Evolutionary conservation across 1,140 invertebrate genomes (phyloP).

Genomic region (Leptinotarsa texana): DNA sequence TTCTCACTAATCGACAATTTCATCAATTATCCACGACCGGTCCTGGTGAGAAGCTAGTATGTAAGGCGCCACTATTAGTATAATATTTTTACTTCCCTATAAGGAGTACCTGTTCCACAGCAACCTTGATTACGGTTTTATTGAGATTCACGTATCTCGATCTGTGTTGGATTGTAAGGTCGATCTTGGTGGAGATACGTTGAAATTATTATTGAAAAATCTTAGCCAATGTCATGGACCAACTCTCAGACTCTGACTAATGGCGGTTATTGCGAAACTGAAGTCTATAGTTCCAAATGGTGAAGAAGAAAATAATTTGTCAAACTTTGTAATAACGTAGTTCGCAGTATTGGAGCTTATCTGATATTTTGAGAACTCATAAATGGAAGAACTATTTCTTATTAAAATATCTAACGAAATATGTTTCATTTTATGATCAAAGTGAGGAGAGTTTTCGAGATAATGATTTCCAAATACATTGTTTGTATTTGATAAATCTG

Average conservation of each 20-base stretch:
- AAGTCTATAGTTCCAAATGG: too few relatives aligned
- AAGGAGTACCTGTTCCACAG: slow-evolving; percentile 8
- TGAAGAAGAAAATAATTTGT: too few relatives aligned
- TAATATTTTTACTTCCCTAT: slow-evolving; percentile 20
- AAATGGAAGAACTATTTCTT: too few relatives aligned
- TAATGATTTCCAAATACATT: too few relatives aligned
- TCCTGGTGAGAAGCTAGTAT: background rate
- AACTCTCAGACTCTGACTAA: background rate
- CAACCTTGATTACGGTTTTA: slow-evolving; percentile 15
- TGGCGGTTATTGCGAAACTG: background rate
- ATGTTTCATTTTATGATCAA: too few relatives aligned
- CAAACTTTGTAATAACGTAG: too few relatives aligned
- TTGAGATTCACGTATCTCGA: slow-evolving; percentile 7
- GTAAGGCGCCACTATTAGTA: slow-evolving; percentile 7
- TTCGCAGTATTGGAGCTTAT: too few relatives aligned
- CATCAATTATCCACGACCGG: background rate
- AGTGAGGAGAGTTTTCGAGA: too few relatives aligned
- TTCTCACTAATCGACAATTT: background rate
- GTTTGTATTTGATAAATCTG: too few relatives aligned
- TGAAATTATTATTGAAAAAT: slow-evolving; percentile 4
- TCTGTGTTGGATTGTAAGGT: background rate
- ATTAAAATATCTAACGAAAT: too few relatives aligned
- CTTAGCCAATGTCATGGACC: slow-evolving; percentile 2
- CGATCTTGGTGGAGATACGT: background rate
- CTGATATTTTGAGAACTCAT: too few relatives aligned